phyloP scores from a whole-genome alignment of 2,888 invertebrate genomes.

The Nasonia oneida region DNA sequence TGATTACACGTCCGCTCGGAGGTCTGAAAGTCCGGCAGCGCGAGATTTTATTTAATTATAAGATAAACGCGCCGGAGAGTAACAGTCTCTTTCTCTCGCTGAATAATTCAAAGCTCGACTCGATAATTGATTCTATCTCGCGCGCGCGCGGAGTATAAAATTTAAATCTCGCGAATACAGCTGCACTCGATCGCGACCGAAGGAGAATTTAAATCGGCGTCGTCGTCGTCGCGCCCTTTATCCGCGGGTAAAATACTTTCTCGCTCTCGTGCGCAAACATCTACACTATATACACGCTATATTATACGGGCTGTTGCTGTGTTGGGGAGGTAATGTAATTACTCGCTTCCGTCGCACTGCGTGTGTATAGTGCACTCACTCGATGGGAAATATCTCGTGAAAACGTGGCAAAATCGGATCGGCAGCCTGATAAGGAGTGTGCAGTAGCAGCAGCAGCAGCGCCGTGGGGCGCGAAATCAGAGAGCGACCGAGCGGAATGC shows the following conservation, averaged over 20 bases:
- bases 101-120: slow-evolving; percentile 12
- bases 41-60: slow-evolving; percentile 44
- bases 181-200: no score
- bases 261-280: no score
- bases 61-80: background rate
- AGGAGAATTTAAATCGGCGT: no score
- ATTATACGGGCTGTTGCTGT: background rate
- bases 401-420: slow-evolving; percentile 40
- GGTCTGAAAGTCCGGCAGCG: background rate
- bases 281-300: no score
- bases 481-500: slow-evolving; percentile 15
- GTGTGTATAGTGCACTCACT: slow-evolving; percentile 20
- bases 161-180: background rate
- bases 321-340: slow-evolving; percentile 47
- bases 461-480: slow-evolving; percentile 9
- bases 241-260: background rate
- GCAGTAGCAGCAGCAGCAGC: background rate
- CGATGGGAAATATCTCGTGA: slow-evolving; percentile 51
- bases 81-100: background rate
- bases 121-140: background rate
- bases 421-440: slow-evolving; percentile 1
- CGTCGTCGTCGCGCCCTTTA: no score
- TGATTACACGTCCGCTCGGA: slow-evolving; percentile 12
- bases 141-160: background rate
- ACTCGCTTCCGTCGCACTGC: slow-evolving; percentile 16